A percentile compares a stretch with the other conserved stretches of the same genome.
phyloP scores from a whole-genome alignment of 2,797 vertebrate genomes.

The Cyclura pinguis region DNA sequence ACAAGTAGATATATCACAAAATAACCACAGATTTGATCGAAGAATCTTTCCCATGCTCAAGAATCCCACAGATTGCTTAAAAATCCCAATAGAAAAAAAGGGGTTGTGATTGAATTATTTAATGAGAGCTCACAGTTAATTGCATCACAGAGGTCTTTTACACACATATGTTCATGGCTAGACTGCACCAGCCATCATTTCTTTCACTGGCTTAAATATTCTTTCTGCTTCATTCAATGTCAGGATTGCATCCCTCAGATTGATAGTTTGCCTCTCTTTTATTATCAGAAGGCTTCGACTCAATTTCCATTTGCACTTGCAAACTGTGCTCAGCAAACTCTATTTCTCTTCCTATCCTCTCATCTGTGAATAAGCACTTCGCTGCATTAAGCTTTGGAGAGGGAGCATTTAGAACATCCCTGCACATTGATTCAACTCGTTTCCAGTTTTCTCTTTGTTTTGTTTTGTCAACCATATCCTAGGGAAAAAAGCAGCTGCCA shows the following conservation, averaged over 20 bases:
- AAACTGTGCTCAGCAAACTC: slow-evolving; percentile 67
- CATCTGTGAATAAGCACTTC: slow-evolving; percentile 61
- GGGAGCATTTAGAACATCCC: slow-evolving; percentile 59
- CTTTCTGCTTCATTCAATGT: background rate
- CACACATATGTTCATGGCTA: background rate
- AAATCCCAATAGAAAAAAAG: background rate
- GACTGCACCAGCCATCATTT: background rate
- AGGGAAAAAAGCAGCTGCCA: slow-evolving; percentile 57
- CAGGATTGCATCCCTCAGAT: slow-evolving; percentile 47
- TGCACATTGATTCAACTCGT: slow-evolving; percentile 50
- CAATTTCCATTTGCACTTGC: slow-evolving; percentile 72
- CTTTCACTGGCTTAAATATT: slow-evolving; percentile 16
- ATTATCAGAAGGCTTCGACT: slow-evolving; percentile 63
- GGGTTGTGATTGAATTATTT: slow-evolving; percentile 19
- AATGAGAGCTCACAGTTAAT: slow-evolving; percentile 21
- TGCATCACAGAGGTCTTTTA: background rate
- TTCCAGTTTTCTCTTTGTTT: slow-evolving; percentile 58
- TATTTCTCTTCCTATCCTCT: slow-evolving; percentile 62
- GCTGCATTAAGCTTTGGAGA: slow-evolving; percentile 62
- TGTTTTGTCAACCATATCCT: slow-evolving; percentile 47
- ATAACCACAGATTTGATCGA: background rate
- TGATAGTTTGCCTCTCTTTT: slow-evolving; percentile 56
- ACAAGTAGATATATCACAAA: background rate
- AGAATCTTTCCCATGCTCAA: background rate
- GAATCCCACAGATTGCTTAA: slow-evolving; percentile 8